phyloP scores from a whole-genome alignment of 2,888 invertebrate species.

The Hermaeophaga mercurialis region DNA sequence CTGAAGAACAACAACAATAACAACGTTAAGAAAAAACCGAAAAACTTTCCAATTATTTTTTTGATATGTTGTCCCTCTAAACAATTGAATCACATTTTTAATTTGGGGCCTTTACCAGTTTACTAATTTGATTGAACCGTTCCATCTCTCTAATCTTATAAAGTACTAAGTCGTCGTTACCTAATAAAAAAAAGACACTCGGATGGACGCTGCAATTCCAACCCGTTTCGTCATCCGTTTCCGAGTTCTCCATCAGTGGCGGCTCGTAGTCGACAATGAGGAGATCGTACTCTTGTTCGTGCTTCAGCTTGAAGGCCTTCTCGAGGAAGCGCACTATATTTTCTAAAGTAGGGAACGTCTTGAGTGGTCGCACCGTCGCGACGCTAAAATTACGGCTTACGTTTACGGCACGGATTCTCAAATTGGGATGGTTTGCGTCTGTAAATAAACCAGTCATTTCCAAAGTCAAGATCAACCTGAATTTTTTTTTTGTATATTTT shows the following conservation, averaged over 20 bases:
- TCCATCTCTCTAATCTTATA: no score
- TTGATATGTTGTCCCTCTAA: no score
- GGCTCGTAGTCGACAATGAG: slow-evolving; percentile 56
- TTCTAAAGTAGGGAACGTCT: slow-evolving; percentile 32
- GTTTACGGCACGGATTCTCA: not conserved
- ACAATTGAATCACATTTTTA: no score
- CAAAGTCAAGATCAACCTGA: no score
- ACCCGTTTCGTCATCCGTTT: slow-evolving; percentile 62
- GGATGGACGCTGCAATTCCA: slow-evolving; percentile 72
- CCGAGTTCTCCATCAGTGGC: slow-evolving; percentile 62
- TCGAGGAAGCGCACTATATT: slow-evolving; percentile 38
- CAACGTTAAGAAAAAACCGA: no score
- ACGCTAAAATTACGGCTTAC: not conserved
- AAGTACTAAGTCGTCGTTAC: no score
- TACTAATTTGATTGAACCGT: no score
- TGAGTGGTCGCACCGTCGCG: slow-evolving; percentile 13
- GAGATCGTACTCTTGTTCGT: slow-evolving; percentile 54
- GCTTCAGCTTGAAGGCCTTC: slow-evolving; percentile 46
- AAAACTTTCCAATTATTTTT: no score
- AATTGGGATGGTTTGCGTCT: not conserved
- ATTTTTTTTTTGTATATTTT: no score
- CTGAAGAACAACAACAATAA: no score
- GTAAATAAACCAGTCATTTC: no score
- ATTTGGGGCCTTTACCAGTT: no score
- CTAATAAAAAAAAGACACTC: slow-evolving; percentile 67